Conservation (phyloP, 2,113 vertebrate species). For the Thinocorus orbignyianus region DNA sequence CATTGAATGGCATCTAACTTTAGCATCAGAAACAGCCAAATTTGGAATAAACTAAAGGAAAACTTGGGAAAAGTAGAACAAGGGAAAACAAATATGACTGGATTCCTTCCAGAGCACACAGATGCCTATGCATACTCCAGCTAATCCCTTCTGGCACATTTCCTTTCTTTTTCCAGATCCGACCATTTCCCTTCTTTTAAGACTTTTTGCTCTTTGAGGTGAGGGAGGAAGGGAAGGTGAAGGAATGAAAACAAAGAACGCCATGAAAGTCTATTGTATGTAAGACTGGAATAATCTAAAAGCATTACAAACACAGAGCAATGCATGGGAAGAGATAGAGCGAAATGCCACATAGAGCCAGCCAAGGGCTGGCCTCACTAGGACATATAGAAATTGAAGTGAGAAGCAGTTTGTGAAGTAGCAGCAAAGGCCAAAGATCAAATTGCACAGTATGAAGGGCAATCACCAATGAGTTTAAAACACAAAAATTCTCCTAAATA, state of each 20-base stretch:
- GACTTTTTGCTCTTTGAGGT: neutral
- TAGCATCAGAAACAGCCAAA: neutral
- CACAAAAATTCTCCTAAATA: neutral
- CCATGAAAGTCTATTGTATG: neutral
- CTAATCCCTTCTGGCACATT: constrained; percentile 2
- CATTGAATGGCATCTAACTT: neutral
- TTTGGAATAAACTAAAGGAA: neutral
- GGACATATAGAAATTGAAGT: neutral
- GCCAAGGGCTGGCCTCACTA: neutral
- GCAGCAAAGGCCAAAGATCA: neutral
- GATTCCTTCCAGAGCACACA: neutral
- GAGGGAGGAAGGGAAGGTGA: neutral
- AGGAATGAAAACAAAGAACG: neutral
- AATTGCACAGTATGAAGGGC: neutral
- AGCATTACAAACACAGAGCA: neutral
- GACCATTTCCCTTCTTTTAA: neutral
- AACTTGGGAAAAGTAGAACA: neutral
- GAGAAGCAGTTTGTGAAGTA: neutral
- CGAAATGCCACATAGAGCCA: neutral
- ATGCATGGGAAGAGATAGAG: neutral
- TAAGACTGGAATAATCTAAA: neutral
- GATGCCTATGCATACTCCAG: neutral
- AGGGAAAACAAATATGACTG: neutral
- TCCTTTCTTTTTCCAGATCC: neutral
- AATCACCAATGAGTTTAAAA: neutral